Evolutionary conservation across 92 coral and sea anemone genomes (phyloP), one percentile per base, ranked within the genome.

Genomic region (Scolanthus callimorphus): DNA sequence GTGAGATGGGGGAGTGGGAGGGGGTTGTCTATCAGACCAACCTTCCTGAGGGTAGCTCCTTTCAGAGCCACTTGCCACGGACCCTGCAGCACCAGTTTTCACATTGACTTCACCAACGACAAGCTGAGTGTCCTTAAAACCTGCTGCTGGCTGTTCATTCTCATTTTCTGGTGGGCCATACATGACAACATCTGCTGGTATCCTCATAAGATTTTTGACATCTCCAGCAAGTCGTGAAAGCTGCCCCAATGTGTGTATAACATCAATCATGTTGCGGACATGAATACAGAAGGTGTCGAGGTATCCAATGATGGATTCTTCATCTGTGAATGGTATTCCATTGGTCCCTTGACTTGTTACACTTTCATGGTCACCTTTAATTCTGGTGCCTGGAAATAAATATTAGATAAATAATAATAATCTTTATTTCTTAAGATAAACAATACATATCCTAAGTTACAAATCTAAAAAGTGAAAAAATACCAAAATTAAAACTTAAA

Each of bases 231-330:
- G 76, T 53, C 63, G 88, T 1, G 87, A 73, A 58, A 94, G 77
- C 80, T 94, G 99, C 1, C 90, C 85, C 28, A 94, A 63, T 45
- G 99, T 94, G 67, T 94, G 91, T 39, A 94, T 71, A 29, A 94
- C 71, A 54, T 94, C 99, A 69, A 94, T 81, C 99, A 94, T 89
- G 80, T 86, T 88, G 29, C 99, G 85, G 3, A 94, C 77, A 55
- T 90, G 96, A 46, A 78, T 62, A 71, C 96, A 89, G 49, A 94
- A 94, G 44, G 55, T 51, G 25, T 94, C 99, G 59, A 94, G 69
- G 67, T 82, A 82, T 1, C 69, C 70, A 23, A 94, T 72, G 20
- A 94, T 84, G 55, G 95, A 89, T 57, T 94, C 96, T 63, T 94
- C 99, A 57, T 94, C 99, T 24, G 95, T 69, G 49, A 94, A 79